A percentile compares a stretch with the other conserved stretches of the same genome.
Evolutionary conservation across 2,888 invertebrate species (phyloP).

Genomic region (Xanthia togata): DNA sequence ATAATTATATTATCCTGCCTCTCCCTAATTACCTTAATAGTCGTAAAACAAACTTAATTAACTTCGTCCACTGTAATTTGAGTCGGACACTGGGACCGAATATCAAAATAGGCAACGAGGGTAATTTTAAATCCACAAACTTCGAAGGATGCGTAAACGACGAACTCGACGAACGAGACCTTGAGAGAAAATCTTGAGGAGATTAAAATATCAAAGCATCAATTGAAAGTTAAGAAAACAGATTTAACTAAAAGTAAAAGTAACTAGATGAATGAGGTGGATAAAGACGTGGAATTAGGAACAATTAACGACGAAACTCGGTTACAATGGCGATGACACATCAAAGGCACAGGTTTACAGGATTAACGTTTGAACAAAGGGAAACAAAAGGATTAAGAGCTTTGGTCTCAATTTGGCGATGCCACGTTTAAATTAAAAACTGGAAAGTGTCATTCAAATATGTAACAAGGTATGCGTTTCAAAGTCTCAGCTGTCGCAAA

Average conservation of each 20-base stretch:
- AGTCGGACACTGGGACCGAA: constrained; percentile 58
- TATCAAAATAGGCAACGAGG: constrained; percentile 59
- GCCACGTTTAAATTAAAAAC: constrained; percentile 78
- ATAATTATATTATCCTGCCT: constrained; percentile 67
- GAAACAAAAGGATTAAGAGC: constrained; percentile 79
- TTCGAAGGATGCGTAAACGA: constrained; percentile 28
- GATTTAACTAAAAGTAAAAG: constrained; percentile 71
- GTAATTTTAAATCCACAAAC: constrained; percentile 54
- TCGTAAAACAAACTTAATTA: constrained; percentile 70
- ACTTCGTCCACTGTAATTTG: constrained; percentile 60
- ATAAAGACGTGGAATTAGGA: constrained; percentile 73
- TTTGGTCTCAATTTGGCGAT: constrained; percentile 77
- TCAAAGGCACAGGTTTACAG: constrained; percentile 77
- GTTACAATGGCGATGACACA: constrained; percentile 69
- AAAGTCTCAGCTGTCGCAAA: constrained; percentile 73
- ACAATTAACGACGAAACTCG: constrained; percentile 76
- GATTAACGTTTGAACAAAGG: constrained; percentile 77
- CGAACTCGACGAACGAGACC: constrained; percentile 19
- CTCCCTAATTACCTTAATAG: constrained; percentile 66
- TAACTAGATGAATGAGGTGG: constrained; percentile 67
- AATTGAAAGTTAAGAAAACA: constrained; percentile 64
- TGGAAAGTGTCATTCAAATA: constrained; percentile 83
- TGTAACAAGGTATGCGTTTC: constrained; percentile 82
- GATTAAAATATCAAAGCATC: constrained; percentile 55
- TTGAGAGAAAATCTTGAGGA: constrained; percentile 42